Evolutionary conservation across 2,797 vertebrate species (phyloP), one percentile per base, ranked within the genome.

Genomic region (Hybognathus amarus): DNA sequence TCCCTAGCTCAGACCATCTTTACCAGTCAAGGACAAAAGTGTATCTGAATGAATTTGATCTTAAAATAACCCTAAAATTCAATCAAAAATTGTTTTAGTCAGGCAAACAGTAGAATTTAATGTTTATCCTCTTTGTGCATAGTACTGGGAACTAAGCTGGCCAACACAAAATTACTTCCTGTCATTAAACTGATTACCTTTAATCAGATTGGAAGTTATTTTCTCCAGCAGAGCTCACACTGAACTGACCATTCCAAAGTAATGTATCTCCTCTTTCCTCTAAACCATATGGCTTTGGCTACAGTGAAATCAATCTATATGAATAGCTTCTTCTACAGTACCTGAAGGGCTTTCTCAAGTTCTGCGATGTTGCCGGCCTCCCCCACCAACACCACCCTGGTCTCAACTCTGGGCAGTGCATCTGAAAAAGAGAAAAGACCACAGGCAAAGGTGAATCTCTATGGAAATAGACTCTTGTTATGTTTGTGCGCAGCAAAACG

Each of bases 301-400:
- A n/a, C 27, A 64, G 2, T 7, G 1, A 42, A 45, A 30, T 27
- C 6, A n/a, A 38, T 24, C 20, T 15, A 36, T 42, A 33, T 13
- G 5, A 47, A 77, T 7, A 70, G 15, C 27, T 50, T 6, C 45
- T 54, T 77, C 33, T 45, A 13, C 52, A 1, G 56, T 70, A 99
- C 98, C 97, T 98, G 93, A 78, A 98, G 90, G 18, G 98, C 97
- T 92, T 96, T 96, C 87, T 96, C 83, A 88, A 99, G 95, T 9
- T 94, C 94, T 88, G 91, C 91, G 68, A 82, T 89, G 88, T 92
- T 94, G 71, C 95, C 94, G 30, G 96, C 93, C 85, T 97, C 96
- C 91, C 96, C 95, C 89, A 99, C 95, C 87, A 99, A 86, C 89
- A 98, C 93, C 63, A 99, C 93, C 87, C 97, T 94, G 8, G 97